These are phyloP conservation scores for Salticus scenicus DNA, from an alignment of 2,888 invertebrate genomes.

Conservation along the genomic window DNA sequence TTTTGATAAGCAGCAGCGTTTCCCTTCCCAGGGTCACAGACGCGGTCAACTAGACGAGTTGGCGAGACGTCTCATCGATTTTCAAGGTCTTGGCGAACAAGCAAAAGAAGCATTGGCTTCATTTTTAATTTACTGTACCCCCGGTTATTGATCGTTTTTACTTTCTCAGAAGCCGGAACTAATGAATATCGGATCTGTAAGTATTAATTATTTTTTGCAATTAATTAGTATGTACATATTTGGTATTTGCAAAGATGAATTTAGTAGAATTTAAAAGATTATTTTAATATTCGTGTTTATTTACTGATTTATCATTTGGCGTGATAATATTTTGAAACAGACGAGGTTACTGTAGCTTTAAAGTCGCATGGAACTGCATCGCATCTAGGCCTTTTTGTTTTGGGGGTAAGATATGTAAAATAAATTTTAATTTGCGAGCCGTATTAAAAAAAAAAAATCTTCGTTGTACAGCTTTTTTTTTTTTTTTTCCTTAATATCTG, in stretches of 20 bases:
- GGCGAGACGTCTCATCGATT: constrained; percentile 64
- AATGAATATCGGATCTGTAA: constrained; percentile 45
- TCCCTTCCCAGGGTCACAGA: constrained; percentile 46
- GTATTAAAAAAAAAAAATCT: too few relatives aligned
- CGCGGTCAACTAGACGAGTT: constrained; percentile 6
- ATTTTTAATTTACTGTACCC: constrained; percentile 42
- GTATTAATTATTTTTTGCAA: constrained; percentile 22
- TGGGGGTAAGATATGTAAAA: too few relatives aligned
- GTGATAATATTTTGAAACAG: background rate
- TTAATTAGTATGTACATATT: background rate
- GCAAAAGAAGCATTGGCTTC: constrained; percentile 23
- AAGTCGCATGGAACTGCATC: background rate
- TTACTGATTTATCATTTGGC: background rate
- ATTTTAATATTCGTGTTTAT: background rate
- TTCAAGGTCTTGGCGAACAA: constrained; percentile 65
- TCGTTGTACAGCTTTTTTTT: too few relatives aligned
- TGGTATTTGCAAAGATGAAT: background rate
- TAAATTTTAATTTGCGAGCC: too few relatives aligned
- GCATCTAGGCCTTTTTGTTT: background rate
- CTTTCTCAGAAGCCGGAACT: constrained; percentile 46
- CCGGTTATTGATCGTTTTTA: constrained; percentile 62
- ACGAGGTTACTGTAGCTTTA: background rate
- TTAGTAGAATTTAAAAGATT: background rate
- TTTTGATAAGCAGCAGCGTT: constrained; percentile 31
- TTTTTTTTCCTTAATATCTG: too few relatives aligned